Evolutionary conservation across 2,797 vertebrate species (phyloP).

Genomic region (Psittacula echo): DNA sequence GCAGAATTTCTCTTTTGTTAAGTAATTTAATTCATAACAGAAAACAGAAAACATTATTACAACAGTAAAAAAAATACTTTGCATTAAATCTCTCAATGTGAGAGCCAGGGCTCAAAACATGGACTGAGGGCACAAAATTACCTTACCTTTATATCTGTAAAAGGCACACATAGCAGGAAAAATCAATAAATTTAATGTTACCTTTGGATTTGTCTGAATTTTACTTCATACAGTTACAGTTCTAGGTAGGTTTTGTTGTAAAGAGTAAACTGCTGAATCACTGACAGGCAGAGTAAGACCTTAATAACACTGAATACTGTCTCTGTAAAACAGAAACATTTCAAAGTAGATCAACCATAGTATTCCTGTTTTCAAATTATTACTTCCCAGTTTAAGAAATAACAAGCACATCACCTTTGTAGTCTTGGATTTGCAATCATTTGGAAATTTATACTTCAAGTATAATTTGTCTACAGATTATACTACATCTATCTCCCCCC

Average conservation of each 20-base stretch:
- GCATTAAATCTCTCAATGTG: not conserved
- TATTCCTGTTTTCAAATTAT: not conserved
- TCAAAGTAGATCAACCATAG: not conserved
- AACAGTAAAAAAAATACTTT: not conserved
- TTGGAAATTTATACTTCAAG: not conserved
- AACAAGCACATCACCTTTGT: not conserved
- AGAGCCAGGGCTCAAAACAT: not conserved
- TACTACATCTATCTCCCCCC: not conserved
- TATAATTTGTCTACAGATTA: not conserved
- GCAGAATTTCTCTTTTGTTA: not conserved
- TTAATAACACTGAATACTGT: not conserved
- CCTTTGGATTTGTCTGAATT: not conserved
- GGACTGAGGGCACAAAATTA: not conserved
- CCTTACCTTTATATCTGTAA: not conserved
- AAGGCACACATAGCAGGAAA: not conserved
- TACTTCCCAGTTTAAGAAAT: not conserved
- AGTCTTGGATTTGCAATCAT: not conserved
- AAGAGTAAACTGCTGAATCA: not conserved
- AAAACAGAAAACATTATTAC: not conserved
- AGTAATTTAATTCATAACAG: not conserved
- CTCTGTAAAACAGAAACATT: not conserved
- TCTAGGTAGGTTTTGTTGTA: not conserved
- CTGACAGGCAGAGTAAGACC: not conserved
- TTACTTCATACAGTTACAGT: not conserved
- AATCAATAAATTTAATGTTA: not conserved